Conservation (phyloP, 2,888 invertebrate genomes). For the Drosophila borborema region DNA sequence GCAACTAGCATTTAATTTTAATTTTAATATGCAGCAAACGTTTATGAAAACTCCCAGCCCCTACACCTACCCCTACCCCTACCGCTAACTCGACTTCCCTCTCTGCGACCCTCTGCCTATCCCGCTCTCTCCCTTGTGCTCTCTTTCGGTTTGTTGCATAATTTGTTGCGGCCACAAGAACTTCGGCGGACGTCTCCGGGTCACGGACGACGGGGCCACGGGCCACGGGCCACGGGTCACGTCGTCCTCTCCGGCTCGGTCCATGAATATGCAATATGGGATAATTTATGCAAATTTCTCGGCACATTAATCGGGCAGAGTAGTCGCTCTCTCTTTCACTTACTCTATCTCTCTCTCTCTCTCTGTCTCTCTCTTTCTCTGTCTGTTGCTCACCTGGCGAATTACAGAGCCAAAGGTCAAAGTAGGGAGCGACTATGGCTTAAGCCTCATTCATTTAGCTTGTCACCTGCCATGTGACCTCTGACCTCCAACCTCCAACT, state of each 20-base stretch:
- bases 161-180: conserved; percentile 84
- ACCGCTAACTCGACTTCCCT: background rate
- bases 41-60: conserved; percentile 42
- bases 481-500: conserved; percentile 6
- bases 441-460: conserved; percentile 9
- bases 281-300: conserved; percentile 85
- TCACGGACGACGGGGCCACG: conserved; percentile 65
- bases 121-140: background rate
- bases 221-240: conserved; percentile 61
- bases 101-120: conserved; percentile 4
- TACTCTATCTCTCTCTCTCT: background rate
- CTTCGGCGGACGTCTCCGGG: conserved; percentile 36
- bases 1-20: conserved; percentile 9
- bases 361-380: background rate
- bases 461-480: conserved; percentile 13
- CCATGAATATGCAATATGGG: conserved; percentile 85
- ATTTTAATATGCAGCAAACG: conserved; percentile 55
- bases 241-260: conserved; percentile 51
- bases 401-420: conserved; percentile 66
- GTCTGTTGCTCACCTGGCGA: conserved; percentile 27
- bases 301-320: conserved; percentile 83
- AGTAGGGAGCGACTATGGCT: conserved; percentile 60
- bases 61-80: background rate
- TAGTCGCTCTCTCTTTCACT: background rate
- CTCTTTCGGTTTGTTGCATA: conserved; percentile 73